Evolutionary conservation across 2,113 vertebrate species (phyloP), one percentile per base, ranked within the genome.

Genomic region (Castor canadensis): DNA sequence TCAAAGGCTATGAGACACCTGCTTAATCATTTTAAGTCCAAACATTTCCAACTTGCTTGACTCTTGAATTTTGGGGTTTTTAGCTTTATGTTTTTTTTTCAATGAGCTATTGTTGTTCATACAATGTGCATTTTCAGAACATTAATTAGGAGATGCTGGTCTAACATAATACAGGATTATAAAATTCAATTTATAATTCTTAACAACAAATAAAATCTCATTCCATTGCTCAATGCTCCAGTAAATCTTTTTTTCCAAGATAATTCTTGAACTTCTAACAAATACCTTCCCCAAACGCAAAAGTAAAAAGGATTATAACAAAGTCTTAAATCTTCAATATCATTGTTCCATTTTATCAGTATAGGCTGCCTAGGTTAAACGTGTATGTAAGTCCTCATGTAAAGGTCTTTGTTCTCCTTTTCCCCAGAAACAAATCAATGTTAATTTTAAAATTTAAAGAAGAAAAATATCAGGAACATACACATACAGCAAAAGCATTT

Each of bases 231-330:
- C 22, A 73, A 3, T 67, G 83, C 22, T 94, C 56, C 40, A 86
- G 67, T 15, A 72, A 86, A 28, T 89, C 10, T 54, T 89, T n/a
- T 89, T 85, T 95, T 81, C 40, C 24, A 91, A 93, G 73, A 93
- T 10, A 69, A 40, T 79, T 85, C 38, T 79, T 80, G 52, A 91
- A 92, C 72, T 86, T 86, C 32, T 62, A 82, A 87, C 24, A 38
- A 95, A 95, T 64, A 66, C 28, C 40, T 87, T 80, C 10, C 20
- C 22, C 38, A 86, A 67, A 85, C 22, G 69, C 38, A 76, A 92
- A 93, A 54, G 40, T 89, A 30, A 79, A 95, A 71, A 96, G 26
- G n/a, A 67, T 64, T 79, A 30, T 40, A 82, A 64, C 15, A 47
- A 87, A 92, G 30, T 47, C 49, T 76, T 87, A 38, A 62, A 73